These are phyloP conservation scores for Terrapene triunguis DNA, from an alignment of 2,113 vertebrate species.

Conservation along the genomic window DNA sequence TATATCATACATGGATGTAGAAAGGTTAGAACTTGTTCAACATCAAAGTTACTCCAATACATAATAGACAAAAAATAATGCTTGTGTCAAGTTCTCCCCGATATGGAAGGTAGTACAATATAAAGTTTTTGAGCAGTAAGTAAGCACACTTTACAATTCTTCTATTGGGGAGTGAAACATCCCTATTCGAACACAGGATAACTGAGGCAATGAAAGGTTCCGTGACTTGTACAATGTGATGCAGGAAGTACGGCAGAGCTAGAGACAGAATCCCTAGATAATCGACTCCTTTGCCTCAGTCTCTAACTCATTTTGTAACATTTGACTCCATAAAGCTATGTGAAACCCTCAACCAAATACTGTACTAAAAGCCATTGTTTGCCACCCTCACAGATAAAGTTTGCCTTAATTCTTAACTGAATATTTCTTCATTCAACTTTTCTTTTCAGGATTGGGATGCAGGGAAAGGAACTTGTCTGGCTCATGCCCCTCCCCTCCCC, in stretches of 20 bases:
- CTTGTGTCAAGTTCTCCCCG: background rate
- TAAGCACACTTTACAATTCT: accelerated
- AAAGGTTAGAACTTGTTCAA: background rate
- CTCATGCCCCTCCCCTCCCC: background rate
- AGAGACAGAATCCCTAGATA: background rate
- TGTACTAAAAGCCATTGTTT: background rate
- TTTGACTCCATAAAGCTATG: background rate
- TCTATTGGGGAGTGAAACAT: background rate
- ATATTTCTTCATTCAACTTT: background rate
- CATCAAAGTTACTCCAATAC: background rate
- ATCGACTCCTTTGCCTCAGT: background rate
- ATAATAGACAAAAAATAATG: accelerated
- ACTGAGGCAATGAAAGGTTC: background rate
- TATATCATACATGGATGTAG: background rate
- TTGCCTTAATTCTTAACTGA: background rate
- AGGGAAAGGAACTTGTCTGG: background rate
- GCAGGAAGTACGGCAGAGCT: background rate
- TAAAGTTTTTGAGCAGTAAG: background rate
- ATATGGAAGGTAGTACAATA: background rate
- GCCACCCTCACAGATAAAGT: background rate
- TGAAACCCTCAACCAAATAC: background rate
- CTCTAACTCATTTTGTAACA: background rate
- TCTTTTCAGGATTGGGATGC: background rate
- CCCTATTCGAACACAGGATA: background rate
- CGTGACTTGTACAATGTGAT: background rate